These are phyloP conservation scores for Tetramorium parvispinum DNA, from an alignment of 1,140 invertebrate genomes.

Conservation along the genomic window DNA sequence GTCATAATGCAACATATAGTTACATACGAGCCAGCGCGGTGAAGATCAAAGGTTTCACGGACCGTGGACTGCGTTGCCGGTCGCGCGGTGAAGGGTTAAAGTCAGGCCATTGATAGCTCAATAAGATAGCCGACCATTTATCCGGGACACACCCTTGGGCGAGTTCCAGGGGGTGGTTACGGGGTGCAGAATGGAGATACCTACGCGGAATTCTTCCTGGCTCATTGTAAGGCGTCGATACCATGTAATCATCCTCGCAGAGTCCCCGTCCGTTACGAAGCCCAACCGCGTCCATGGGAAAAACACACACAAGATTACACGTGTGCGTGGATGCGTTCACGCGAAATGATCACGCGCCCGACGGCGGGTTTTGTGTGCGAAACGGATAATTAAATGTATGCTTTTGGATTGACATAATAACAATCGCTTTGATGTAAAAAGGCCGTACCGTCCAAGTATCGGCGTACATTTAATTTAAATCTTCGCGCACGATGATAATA, in stretches of 20 bases:
- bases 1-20: conserved; percentile 83
- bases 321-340: conserved; percentile 28
- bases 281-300: conserved; percentile 77
- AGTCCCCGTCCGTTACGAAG: conserved; percentile 33
- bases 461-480: neutral
- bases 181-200: conserved; percentile 53
- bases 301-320: conserved; percentile 83
- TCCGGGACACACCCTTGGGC: conserved; percentile 81
- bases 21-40: conserved; percentile 76
- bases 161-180: conserved; percentile 70
- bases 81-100: conserved; percentile 79
- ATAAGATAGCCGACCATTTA: conserved; percentile 82
- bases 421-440: neutral
- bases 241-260: conserved; percentile 80
- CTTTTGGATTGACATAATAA: neutral
- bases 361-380: neutral
- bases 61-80: conserved; percentile 74
- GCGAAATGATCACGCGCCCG: conserved; percentile 12
- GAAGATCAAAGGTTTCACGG: conserved; percentile 83
- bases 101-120: conserved; percentile 83
- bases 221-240: conserved; percentile 81
- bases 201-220: conserved; percentile 71
- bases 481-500: neutral
- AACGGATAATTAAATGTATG: conserved; percentile 20
- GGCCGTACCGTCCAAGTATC: neutral